Percentiles rank a stretch among this genome's conserved stretches.
phyloP scores from a whole-genome alignment of 2,113 vertebrate species.

The Mustela nigripes region DNA sequence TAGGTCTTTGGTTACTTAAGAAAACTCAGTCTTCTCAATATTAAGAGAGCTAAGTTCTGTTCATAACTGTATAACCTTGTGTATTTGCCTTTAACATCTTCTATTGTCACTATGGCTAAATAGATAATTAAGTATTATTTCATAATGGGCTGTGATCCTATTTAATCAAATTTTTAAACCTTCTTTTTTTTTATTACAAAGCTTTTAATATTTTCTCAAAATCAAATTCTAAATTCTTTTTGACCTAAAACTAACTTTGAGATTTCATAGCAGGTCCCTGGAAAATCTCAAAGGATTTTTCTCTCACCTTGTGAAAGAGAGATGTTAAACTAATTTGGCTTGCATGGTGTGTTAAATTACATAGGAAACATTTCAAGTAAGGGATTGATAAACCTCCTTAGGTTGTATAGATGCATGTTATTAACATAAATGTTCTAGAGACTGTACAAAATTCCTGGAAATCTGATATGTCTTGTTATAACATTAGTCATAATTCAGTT shows the following conservation, averaged over 20 bases:
- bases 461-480: neutral
- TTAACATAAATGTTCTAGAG: neutral
- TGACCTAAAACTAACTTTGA: neutral
- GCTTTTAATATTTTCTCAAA: neutral
- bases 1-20: neutral
- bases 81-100: neutral
- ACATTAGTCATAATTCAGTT: neutral
- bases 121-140: neutral
- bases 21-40: neutral
- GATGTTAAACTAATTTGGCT: neutral
- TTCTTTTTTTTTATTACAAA: neutral
- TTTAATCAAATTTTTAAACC: neutral
- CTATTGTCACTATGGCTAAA: neutral
- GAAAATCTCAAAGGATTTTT: neutral
- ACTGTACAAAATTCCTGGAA: neutral
- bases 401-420: neutral
- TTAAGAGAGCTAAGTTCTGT: neutral
- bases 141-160: neutral
- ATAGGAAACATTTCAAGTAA: neutral
- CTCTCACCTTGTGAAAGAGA: neutral
- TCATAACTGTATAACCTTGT: neutral
- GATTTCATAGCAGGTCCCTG: neutral
- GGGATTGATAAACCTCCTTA: neutral
- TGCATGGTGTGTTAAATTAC: neutral
- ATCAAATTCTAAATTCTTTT: neutral